Percentiles rank a stretch among this genome's conserved stretches.
These are phyloP conservation scores for Iphiclides podalirius DNA, from an alignment of 2,888 invertebrate genomes.

Conservation along the genomic window DNA sequence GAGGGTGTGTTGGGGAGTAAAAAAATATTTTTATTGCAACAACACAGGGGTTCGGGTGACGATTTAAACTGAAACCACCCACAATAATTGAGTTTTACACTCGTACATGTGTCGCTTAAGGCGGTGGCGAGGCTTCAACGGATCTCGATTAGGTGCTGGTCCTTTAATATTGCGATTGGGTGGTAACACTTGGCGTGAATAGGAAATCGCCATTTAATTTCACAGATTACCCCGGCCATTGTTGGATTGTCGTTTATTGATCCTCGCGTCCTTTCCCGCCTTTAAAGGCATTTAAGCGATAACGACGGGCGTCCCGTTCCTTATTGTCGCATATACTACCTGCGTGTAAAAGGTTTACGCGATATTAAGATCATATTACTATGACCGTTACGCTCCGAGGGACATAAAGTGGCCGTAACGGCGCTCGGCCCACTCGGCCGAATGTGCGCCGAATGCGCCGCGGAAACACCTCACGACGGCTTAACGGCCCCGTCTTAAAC, in stretches of 20 bases:
- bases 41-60: conserved; percentile 36
- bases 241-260: conserved; percentile 27
- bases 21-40: conserved; percentile 42
- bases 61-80: conserved; percentile 53
- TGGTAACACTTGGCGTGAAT: conserved; percentile 19
- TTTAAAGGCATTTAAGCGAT: conserved; percentile 30
- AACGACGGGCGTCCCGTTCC: conserved; percentile 38
- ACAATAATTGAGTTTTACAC: conserved; percentile 49
- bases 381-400: conserved; percentile 64
- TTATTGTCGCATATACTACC: conserved; percentile 46
- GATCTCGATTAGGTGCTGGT: conserved; percentile 41
- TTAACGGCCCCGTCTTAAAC: conserved; percentile 6
- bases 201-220: conserved; percentile 38
- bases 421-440: conserved; percentile 37
- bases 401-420: conserved; percentile 58
- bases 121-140: conserved; percentile 4
- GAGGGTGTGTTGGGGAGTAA: conserved; percentile 37
- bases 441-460: conserved; percentile 29
- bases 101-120: conserved; percentile 26
- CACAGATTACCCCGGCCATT: conserved; percentile 27
- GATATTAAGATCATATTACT: conserved; percentile 70
- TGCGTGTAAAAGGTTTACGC: conserved; percentile 49
- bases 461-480: conserved; percentile 18
- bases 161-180: conserved; percentile 33
- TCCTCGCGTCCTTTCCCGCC: conserved; percentile 17